Evolutionary conservation across 2,888 invertebrate species (phyloP).

Genomic region (Ectemnius lituratus): DNA sequence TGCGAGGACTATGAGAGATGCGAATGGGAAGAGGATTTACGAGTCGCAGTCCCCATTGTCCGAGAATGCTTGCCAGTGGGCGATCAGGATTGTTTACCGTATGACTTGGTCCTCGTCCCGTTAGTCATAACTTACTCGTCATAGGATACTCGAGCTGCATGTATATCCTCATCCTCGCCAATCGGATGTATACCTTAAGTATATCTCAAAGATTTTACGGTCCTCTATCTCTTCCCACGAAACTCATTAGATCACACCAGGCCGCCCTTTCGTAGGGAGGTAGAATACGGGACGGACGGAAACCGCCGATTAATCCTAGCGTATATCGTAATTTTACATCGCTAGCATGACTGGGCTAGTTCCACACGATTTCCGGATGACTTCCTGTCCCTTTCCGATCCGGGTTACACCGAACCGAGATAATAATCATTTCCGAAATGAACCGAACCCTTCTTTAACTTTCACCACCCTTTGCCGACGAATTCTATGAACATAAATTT

Average conservation of each 20-base stretch:
- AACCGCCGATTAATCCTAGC: slow-evolving; percentile 30
- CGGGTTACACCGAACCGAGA: background rate
- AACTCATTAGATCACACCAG: background rate
- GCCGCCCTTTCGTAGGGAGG: background rate
- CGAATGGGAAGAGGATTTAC: slow-evolving; percentile 54
- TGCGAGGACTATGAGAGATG: slow-evolving; percentile 41
- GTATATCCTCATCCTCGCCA: slow-evolving; percentile 14
- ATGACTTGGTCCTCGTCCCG: slow-evolving; percentile 45
- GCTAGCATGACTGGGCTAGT: slow-evolving; percentile 39
- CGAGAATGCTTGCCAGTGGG: slow-evolving; percentile 60
- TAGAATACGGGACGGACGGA: slow-evolving; percentile 21
- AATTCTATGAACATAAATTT: background rate
- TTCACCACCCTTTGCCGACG: too few species aligned
- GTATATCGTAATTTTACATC: slow-evolving; percentile 31
- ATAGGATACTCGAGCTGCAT: slow-evolving; percentile 47
- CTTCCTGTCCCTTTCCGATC: slow-evolving; percentile 19
- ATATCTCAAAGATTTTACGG: background rate
- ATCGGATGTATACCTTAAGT: slow-evolving; percentile 10
- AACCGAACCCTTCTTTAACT: background rate
- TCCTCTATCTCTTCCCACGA: slow-evolving; percentile 3
- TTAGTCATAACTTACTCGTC: slow-evolving; percentile 65
- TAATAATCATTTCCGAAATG: slow-evolving; percentile 8
- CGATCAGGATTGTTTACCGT: slow-evolving; percentile 59
- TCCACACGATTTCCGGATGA: slow-evolving; percentile 22
- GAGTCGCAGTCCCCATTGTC: slow-evolving; percentile 57